Evolutionary conservation across 2,113 vertebrate species (phyloP).

Genomic region (Narcine bancroftii): DNA sequence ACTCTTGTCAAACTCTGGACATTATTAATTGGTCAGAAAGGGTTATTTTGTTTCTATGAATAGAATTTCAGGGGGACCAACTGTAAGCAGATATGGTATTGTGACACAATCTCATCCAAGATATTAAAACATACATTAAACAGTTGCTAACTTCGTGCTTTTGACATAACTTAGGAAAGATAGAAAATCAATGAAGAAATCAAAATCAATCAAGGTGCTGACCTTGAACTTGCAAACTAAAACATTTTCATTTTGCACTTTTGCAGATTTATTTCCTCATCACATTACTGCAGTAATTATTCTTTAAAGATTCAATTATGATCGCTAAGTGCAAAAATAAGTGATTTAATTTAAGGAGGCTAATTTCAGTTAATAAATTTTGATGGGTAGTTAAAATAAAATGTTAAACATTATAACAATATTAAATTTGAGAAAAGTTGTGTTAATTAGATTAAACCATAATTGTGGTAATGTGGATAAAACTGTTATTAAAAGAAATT

Average conservation of each 20-base stretch:
- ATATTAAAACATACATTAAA: too few species aligned
- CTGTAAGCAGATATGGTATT: too few species aligned
- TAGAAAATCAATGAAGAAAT: not conserved
- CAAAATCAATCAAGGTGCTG: not conserved
- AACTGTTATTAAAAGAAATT: conserved; percentile 11
- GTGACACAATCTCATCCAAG: too few species aligned
- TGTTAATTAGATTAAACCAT: conserved; percentile 17
- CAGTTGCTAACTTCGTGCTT: not conserved
- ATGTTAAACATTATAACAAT: conserved; percentile 13
- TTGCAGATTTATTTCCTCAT: not conserved
- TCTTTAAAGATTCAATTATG: conserved; percentile 32
- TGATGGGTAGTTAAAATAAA: conserved; percentile 32
- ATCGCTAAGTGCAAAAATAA: not conserved
- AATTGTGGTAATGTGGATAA: not conserved
- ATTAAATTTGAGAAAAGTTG: not conserved
- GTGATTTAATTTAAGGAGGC: not conserved
- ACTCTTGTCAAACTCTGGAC: too few species aligned
- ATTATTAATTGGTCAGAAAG: too few species aligned
- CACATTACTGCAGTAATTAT: conserved; percentile 8
- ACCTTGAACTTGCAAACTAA: not conserved
- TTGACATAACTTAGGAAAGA: not conserved
- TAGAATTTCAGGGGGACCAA: too few species aligned
- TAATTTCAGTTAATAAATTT: conserved; percentile 30
- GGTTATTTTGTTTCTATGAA: too few species aligned
- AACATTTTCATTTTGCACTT: not conserved